These are phyloP conservation scores for Synergus japonicus DNA, from an alignment of 2,888 invertebrate species.

Conservation along the genomic window DNA sequence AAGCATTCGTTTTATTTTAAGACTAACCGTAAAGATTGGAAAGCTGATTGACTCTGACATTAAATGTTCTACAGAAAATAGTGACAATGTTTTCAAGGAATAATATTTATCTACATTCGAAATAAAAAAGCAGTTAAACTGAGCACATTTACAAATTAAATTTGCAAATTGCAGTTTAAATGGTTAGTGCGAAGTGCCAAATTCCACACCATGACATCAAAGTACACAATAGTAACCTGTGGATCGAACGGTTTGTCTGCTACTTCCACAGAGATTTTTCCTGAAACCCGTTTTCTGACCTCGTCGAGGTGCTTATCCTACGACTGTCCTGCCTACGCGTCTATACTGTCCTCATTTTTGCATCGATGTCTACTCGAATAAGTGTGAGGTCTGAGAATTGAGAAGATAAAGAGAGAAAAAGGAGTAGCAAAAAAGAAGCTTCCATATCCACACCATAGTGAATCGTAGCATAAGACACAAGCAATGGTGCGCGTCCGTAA, in stretches of 20 bases:
- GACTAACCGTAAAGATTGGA: conserved; percentile 17
- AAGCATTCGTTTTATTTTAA: conserved; percentile 4
- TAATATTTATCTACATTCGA: neutral
- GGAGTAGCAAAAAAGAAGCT: conserved; percentile 38
- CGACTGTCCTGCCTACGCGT: conserved; percentile 59
- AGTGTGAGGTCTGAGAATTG: conserved; percentile 24
- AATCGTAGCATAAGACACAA: conserved; percentile 42
- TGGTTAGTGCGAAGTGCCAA: neutral
- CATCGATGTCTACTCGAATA: conserved; percentile 34
- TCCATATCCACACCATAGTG: neutral
- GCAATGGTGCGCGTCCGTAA: conserved; percentile 45
- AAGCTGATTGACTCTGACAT: conserved; percentile 12
- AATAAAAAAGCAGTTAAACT: neutral
- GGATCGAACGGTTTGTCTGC: conserved; percentile 49
- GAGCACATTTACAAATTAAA: neutral
- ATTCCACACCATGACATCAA: conserved; percentile 31
- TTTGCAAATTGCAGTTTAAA: conserved; percentile 7
- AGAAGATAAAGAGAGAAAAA: conserved; percentile 41
- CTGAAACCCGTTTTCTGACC: conserved; percentile 70
- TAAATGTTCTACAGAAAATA: conserved; percentile 12
- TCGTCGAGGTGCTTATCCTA: conserved; percentile 60
- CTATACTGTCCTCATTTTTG: conserved; percentile 54
- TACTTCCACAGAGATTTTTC: conserved; percentile 64
- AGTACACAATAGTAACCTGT: conserved; percentile 33
- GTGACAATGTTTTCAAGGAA: neutral